Conservation (phyloP, 2,888 invertebrate genomes). For the Itoplectis maculator region DNA sequence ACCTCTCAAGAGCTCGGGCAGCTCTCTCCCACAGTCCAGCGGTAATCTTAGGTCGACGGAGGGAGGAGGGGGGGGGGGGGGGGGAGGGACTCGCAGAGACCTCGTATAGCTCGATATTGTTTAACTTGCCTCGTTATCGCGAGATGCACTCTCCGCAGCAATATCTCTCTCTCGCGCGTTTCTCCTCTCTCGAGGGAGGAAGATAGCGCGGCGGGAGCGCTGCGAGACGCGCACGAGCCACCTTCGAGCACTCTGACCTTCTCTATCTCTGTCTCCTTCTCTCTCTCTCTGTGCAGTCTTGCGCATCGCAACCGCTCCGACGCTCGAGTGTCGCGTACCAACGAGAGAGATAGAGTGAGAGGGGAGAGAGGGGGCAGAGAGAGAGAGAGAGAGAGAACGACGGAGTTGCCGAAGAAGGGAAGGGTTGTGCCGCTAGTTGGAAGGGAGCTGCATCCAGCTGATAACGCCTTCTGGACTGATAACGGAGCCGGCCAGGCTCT, state of each 20-base stretch:
- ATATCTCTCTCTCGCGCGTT: conserved; percentile 64
- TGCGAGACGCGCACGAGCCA: conserved; percentile 48
- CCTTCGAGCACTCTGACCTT: conserved; percentile 61
- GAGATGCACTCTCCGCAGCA: conserved; percentile 83
- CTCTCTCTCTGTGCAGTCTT: conserved; percentile 60
- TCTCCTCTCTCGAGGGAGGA: conserved; percentile 65
- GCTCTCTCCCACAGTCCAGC: conserved; percentile 71
- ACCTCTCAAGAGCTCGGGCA: conserved; percentile 37
- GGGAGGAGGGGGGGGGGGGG: no score
- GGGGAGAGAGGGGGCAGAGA: no score
- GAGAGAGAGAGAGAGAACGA: conserved; percentile 56
- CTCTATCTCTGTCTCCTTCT: conserved; percentile 66
- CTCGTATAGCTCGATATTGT: conserved; percentile 84
- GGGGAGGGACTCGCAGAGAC: conserved; percentile 71
- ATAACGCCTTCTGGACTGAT: conserved; percentile 82
- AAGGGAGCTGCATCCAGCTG: conserved; percentile 83
- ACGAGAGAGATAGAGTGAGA: conserved; percentile 41
- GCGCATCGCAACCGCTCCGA: conserved; percentile 63
- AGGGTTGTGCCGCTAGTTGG: conserved; percentile 75
- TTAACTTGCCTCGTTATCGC: conserved; percentile 84
- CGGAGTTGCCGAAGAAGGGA: conserved; percentile 71
- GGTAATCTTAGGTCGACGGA: conserved; percentile 83
- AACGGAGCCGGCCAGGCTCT: conserved; percentile 82
- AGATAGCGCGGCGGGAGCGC: conserved; percentile 58
- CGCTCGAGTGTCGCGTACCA: conserved; percentile 39